Conservation (phyloP, 1,140 invertebrate species). For the Galendromus occidentalis region DNA sequence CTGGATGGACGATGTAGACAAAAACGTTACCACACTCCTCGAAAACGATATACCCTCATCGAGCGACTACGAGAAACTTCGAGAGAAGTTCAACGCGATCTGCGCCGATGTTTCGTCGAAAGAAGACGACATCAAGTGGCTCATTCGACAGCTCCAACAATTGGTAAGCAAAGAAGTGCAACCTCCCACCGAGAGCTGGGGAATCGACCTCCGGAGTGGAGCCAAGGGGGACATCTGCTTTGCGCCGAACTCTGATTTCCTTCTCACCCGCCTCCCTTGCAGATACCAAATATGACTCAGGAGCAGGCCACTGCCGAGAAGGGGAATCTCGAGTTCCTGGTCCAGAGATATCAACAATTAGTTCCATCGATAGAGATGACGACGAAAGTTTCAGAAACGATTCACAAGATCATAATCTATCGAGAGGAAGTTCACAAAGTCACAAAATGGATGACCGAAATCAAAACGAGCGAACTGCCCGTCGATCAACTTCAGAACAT, state of each 20-base stretch:
- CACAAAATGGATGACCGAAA: conserved; percentile 27
- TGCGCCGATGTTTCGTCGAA: conserved; percentile 69
- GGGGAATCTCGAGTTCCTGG: conserved; percentile 53
- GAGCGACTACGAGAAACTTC: conserved; percentile 75
- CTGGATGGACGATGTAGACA: conserved; percentile 77
- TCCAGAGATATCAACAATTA: conserved; percentile 65
- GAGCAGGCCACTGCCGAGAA: conserved; percentile 47
- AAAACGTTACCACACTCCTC: conserved; percentile 48
- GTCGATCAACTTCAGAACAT: background rate
- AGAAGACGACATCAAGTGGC: conserved; percentile 79
- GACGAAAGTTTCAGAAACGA: conserved; percentile 70
- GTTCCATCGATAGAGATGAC: conserved; percentile 78
- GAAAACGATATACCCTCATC: conserved; percentile 57
- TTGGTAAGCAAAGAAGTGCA: conserved; percentile 34
- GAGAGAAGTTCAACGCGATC: conserved; percentile 55
- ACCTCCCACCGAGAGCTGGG: background rate
- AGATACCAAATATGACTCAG: conserved; percentile 45
- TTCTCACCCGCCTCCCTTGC: background rate
- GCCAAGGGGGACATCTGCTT: background rate
- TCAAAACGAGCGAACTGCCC: background rate
- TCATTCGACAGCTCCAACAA: conserved; percentile 68
- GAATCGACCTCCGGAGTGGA: background rate
- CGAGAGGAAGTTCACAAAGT: conserved; percentile 65
- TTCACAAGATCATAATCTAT: conserved; percentile 77
- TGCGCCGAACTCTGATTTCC: too few relatives aligned